A percentile compares a stretch with the other conserved stretches of the same genome.
Conservation (phyloP, 1,140 invertebrate species). For the Drosophila littoralis region DNA sequence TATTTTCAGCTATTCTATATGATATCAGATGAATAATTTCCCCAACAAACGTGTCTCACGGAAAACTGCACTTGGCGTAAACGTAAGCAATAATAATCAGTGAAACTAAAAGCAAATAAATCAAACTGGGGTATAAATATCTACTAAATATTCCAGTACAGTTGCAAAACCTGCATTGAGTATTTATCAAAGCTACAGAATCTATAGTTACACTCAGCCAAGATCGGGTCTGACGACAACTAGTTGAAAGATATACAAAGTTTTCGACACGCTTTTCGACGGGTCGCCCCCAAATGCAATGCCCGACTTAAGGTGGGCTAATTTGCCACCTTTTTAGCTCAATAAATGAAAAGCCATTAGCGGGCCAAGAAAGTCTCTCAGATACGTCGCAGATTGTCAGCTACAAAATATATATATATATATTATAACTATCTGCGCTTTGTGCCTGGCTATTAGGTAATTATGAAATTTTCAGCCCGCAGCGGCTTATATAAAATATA, state of each 20-base stretch:
- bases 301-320: conserved; percentile 4
- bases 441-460: conserved; percentile 27
- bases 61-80: neutral
- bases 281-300: neutral
- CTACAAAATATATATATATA: conserved; percentile 3
- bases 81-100: neutral
- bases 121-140: neutral
- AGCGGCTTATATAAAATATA: conserved; percentile 1
- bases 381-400: conserved; percentile 13
- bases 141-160: neutral
- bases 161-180: neutral
- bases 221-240: neutral
- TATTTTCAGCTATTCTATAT: conserved; percentile 3
- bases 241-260: neutral
- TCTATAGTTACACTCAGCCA: neutral
- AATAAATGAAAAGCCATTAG: conserved; percentile 20
- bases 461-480: conserved; percentile 20
- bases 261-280: neutral
- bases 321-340: conserved; percentile 23
- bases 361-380: conserved; percentile 12
- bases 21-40: conserved; percentile 43
- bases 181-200: neutral
- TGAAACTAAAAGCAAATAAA: conserved; percentile 27
- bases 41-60: conserved; percentile 12
- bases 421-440: conserved; percentile 19